These are phyloP conservation scores for Pseudachorutes palmiensis DNA, from an alignment of 1,140 invertebrate genomes.

Conservation along the genomic window DNA sequence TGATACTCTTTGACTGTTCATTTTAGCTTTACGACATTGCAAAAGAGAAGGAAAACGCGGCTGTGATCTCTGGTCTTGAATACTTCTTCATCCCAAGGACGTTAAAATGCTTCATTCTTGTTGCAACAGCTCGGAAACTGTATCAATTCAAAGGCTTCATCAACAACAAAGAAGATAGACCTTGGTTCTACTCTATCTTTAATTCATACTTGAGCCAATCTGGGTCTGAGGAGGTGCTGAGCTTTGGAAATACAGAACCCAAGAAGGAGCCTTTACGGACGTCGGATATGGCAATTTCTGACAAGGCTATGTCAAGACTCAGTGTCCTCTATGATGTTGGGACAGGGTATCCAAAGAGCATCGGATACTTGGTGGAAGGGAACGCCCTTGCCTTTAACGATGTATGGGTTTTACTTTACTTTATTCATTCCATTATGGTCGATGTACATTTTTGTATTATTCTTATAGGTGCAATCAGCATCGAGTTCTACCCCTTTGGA, in stretches of 20 bases:
- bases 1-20: too few relatives aligned
- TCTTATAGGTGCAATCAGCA: constrained; percentile 1
- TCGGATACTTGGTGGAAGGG: constrained; percentile 31
- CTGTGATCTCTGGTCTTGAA: constrained; percentile 75
- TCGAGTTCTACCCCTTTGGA: constrained; percentile 25
- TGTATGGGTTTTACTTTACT: constrained; percentile 26
- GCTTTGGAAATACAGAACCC: constrained; percentile 18
- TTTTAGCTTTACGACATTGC: constrained; percentile 75
- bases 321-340: constrained; percentile 21
- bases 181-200: constrained; percentile 46
- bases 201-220: constrained; percentile 27
- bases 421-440: neutral
- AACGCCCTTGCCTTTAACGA: constrained; percentile 30
- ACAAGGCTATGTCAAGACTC: constrained; percentile 20
- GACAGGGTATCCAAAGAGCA: constrained; percentile 21
- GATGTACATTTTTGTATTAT: constrained; percentile 13
- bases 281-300: constrained; percentile 14
- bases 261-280: neutral
- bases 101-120: constrained; percentile 68
- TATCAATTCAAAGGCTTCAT: constrained; percentile 77
- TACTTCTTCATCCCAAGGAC: constrained; percentile 60
- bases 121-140: constrained; percentile 65
- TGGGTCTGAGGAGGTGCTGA: constrained; percentile 19
- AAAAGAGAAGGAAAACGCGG: constrained; percentile 59
- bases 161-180: constrained; percentile 62